These are phyloP conservation scores for Paralichthys olivaceus DNA, from an alignment of 2,113 vertebrate species.

Conservation along the genomic window DNA sequence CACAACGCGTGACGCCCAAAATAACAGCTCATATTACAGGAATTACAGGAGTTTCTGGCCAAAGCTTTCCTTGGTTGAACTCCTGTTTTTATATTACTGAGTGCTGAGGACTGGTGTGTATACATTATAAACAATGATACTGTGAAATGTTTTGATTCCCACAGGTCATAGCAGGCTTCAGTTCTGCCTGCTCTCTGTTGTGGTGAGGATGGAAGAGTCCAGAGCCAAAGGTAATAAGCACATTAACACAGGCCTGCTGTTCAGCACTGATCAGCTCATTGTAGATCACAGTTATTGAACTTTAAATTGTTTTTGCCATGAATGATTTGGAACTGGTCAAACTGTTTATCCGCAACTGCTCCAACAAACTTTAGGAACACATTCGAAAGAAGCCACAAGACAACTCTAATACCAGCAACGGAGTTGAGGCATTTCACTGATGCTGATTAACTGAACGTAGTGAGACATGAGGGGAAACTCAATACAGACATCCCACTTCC, in stretches of 20 bases:
- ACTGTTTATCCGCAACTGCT: conserved; percentile 2
- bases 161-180: conserved; percentile 10
- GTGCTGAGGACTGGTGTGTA: conserved; percentile 5
- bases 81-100: conserved; percentile 6
- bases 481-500: conserved; percentile 56
- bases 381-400: conserved; percentile 23
- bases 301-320: conserved; percentile 1
- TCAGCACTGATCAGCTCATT: conserved; percentile 3
- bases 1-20: not conserved
- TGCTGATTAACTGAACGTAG: conserved; percentile 49
- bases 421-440: conserved; percentile 44
- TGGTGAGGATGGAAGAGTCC: conserved; percentile 9
- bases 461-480: conserved; percentile 54
- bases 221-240: conserved; percentile 28
- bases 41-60: conserved; percentile 22
- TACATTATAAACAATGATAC: conserved; percentile 19
- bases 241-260: conserved; percentile 6
- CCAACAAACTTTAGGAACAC: conserved; percentile 10
- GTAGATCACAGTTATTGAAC: not conserved
- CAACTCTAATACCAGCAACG: conserved; percentile 21
- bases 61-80: conserved; percentile 12
- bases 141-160: conserved; percentile 34
- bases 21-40: conserved; percentile 43
- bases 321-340: not conserved
- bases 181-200: not conserved